phyloP scores from a whole-genome alignment of 2,113 vertebrate species.

The Procavia capensis region DNA sequence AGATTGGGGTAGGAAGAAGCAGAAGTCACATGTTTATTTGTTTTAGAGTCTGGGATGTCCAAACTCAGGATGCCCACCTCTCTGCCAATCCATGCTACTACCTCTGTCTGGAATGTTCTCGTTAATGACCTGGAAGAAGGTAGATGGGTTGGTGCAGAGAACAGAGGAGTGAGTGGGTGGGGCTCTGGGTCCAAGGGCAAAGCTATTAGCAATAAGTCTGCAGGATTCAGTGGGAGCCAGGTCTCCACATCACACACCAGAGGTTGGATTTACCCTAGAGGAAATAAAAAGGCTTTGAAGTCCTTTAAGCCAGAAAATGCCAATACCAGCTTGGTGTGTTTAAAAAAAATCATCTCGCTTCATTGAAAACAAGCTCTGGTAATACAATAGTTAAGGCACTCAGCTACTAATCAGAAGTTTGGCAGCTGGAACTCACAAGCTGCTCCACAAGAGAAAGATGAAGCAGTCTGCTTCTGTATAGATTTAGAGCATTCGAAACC shows the following conservation, averaged over 20 bases:
- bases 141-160: not conserved
- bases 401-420: too few relatives aligned
- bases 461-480: too few relatives aligned
- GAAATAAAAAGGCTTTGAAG: not conserved
- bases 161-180: not conserved
- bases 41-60: not conserved
- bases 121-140: not conserved
- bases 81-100: not conserved
- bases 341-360: not conserved
- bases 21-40: not conserved
- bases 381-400: too few relatives aligned
- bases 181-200: not conserved
- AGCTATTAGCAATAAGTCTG: not conserved
- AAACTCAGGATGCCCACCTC: not conserved
- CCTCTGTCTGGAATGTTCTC: not conserved
- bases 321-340: not conserved
- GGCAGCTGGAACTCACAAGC: too few relatives aligned
- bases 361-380: not conserved
- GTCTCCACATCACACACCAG: not conserved
- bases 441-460: too few relatives aligned
- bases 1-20: not conserved
- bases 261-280: not conserved
- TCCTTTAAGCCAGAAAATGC: not conserved
- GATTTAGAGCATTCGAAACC: too few relatives aligned
- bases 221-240: not conserved